Percentiles rank a stretch among this genome's conserved stretches.
These are phyloP conservation scores for Arizona elegans DNA, from an alignment of 2,113 vertebrate genomes.

Conservation along the genomic window DNA sequence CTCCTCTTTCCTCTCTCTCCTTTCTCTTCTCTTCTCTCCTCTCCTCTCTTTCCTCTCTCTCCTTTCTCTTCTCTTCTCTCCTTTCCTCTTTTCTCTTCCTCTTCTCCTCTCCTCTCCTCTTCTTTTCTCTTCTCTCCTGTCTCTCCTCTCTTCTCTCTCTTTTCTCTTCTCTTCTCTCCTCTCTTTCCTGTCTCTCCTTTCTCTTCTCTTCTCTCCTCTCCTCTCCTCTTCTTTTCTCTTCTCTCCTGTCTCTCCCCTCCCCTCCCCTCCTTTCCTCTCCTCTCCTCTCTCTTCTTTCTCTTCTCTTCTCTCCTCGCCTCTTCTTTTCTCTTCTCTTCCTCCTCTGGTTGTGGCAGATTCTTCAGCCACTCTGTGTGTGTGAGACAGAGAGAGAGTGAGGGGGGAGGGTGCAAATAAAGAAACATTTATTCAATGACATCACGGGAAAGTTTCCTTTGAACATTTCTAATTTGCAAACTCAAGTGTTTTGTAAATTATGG, in stretches of 20 bases:
- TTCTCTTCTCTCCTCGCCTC: not conserved
- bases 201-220: not conserved
- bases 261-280: no score
- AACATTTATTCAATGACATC: slow-evolving; percentile 54
- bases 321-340: slow-evolving; percentile 14
- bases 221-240: no score
- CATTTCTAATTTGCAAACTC: slow-evolving; percentile 54
- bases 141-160: not conserved
- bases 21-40: no score
- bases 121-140: not conserved
- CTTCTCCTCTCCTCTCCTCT: accelerated
- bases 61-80: no score
- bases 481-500: slow-evolving; percentile 64
- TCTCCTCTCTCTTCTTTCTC: no score
- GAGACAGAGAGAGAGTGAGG: not conserved
- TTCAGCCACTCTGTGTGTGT: slow-evolving; percentile 44
- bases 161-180: not conserved
- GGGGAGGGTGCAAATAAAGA: slow-evolving; percentile 46
- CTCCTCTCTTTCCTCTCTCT: no score
- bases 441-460: slow-evolving; percentile 55
- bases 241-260: no score
- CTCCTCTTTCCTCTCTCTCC: no score
- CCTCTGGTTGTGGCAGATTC: slow-evolving; percentile 52
- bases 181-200: accelerated
- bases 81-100: not conserved